Conservation (phyloP, 2,113 vertebrate species). For the Apaloderma vittatum region DNA sequence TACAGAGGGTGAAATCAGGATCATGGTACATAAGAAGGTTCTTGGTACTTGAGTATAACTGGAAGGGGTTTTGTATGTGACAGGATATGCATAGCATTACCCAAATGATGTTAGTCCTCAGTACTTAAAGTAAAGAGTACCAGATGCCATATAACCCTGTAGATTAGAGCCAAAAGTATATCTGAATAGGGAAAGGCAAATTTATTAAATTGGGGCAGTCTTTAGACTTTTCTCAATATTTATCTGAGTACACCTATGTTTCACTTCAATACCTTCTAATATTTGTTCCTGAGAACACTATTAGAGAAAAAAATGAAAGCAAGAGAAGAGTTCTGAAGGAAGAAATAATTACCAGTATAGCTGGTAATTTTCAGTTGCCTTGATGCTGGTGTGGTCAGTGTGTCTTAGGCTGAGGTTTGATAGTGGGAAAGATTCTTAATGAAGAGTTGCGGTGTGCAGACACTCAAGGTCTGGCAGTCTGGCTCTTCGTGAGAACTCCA, state of each 20-base stretch:
- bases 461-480: not conserved
- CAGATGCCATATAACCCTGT: not conserved
- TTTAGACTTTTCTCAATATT: not conserved
- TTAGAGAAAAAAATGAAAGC: slow-evolving; percentile 9
- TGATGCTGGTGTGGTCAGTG: not conserved
- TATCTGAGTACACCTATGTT: not conserved
- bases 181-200: not conserved
- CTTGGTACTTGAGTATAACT: not conserved
- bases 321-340: not conserved
- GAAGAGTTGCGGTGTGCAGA: rapidly evolving
- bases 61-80: not conserved
- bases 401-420: not conserved
- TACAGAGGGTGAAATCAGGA: not conserved
- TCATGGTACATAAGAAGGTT: not conserved
- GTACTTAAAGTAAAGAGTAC: not conserved
- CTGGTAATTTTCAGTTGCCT: not conserved
- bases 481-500: not conserved
- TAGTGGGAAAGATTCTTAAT: not conserved
- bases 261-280: not conserved
- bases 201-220: not conserved
- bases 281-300: not conserved
- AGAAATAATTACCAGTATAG: not conserved
- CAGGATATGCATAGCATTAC: not conserved
- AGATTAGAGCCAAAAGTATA: not conserved
- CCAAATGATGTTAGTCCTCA: not conserved